Conservation (phyloP, 2,888 invertebrate genomes). For the Rapana venosa region DNA sequence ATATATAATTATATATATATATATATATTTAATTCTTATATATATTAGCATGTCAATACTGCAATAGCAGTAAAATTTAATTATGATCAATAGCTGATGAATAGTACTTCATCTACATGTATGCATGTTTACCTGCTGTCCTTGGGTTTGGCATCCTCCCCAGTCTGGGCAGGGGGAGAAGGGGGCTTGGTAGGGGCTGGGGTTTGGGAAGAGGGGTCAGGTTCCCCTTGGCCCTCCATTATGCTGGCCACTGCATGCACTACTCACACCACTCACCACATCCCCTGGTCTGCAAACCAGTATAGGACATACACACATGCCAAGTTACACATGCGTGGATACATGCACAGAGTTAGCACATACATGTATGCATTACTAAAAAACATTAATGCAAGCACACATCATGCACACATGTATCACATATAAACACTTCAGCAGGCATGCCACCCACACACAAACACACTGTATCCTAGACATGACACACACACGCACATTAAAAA, state of each 20-base stretch:
- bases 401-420: neutral
- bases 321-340: neutral
- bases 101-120: too few relatives aligned
- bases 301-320: conserved; percentile 11
- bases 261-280: conserved; percentile 33
- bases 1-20: too few relatives aligned
- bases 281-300: conserved; percentile 27
- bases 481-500: neutral
- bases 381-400: neutral
- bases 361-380: too few relatives aligned
- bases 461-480: too few relatives aligned
- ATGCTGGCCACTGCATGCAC: conserved; percentile 40
- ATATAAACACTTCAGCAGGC: too few relatives aligned
- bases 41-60: too few relatives aligned
- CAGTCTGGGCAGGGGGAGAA: neutral
- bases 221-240: conserved; percentile 40
- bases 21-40: too few relatives aligned
- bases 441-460: too few relatives aligned
- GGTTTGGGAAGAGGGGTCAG: conserved; percentile 18
- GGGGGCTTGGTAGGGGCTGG: conserved; percentile 7
- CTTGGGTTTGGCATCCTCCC: conserved; percentile 25
- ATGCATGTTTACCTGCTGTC: conserved; percentile 34
- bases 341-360: conserved; percentile 26
- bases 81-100: too few relatives aligned
- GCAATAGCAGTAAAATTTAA: too few relatives aligned